Conservation (phyloP, 2,113 vertebrate species). For the Benitochromis conjunctus region DNA sequence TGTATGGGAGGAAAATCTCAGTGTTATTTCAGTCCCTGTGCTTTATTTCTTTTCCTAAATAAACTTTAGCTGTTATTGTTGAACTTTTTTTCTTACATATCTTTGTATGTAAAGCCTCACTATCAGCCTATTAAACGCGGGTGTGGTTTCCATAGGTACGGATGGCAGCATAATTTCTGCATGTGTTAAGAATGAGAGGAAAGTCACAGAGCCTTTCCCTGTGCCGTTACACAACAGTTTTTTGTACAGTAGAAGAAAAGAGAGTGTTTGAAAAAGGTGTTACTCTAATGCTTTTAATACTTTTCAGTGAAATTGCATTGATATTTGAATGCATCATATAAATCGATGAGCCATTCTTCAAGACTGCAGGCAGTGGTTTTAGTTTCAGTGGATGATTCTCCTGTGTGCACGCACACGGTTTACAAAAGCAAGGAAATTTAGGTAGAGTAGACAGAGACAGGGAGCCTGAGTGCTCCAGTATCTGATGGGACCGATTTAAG, state of each 20-base stretch:
- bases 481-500: constrained; percentile 53
- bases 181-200: not conserved
- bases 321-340: not conserved
- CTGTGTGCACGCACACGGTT: not conserved
- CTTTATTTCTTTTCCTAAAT: not conserved
- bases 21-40: not conserved
- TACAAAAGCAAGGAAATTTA: constrained; percentile 7
- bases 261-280: not conserved
- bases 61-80: not conserved
- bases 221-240: not conserved
- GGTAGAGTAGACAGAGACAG: not conserved
- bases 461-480: constrained; percentile 41
- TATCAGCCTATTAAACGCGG: not conserved
- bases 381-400: not conserved
- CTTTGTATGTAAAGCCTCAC: not conserved
- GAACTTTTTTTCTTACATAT: not conserved
- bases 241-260: not conserved
- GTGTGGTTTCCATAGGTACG: not conserved
- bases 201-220: not conserved
- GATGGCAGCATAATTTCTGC: not conserved
- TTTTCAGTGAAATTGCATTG: not conserved
- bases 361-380: not conserved
- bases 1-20: not conserved
- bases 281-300: not conserved
- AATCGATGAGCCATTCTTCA: not conserved